Conservation (phyloP, 1,140 invertebrate species). For the Drosophila nigromelanica region DNA sequence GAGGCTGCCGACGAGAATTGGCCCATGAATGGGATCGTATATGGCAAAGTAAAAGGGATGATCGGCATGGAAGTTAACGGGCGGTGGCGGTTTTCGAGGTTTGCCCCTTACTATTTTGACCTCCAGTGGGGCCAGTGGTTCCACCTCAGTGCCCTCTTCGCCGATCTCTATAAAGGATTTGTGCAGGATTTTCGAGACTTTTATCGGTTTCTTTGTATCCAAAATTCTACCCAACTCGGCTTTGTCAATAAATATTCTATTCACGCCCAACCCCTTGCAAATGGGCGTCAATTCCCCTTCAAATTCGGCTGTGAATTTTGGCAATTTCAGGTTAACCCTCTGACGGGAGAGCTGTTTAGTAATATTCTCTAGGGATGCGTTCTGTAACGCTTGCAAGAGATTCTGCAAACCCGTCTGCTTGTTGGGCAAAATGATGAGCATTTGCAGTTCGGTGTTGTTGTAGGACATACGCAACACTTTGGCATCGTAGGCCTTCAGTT, state of each 20-base stretch:
- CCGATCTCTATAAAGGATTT: conserved; percentile 3
- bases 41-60: conserved; percentile 18
- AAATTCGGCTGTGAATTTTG: conserved; percentile 15
- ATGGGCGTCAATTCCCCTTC: not conserved
- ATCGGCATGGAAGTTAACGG: not conserved
- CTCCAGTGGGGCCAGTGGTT: not conserved
- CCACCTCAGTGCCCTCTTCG: not conserved
- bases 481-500: conserved; percentile 1
- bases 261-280: not conserved
- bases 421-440: conserved; percentile 18
- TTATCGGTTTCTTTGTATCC: not conserved
- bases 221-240: conserved; percentile 8
- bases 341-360: not conserved
- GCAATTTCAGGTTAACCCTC: conserved; percentile 8
- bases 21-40: not conserved
- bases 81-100: not conserved
- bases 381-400: not conserved
- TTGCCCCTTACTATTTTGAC: not conserved
- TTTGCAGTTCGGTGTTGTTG: not conserved
- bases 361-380: not conserved
- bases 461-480: conserved; percentile 1
- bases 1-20: not conserved
- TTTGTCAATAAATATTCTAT: conserved; percentile 2
- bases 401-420: not conserved
- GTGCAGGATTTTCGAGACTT: conserved; percentile 12